phyloP scores from a whole-genome alignment of 2,888 invertebrate genomes.

The Noctua comes region DNA sequence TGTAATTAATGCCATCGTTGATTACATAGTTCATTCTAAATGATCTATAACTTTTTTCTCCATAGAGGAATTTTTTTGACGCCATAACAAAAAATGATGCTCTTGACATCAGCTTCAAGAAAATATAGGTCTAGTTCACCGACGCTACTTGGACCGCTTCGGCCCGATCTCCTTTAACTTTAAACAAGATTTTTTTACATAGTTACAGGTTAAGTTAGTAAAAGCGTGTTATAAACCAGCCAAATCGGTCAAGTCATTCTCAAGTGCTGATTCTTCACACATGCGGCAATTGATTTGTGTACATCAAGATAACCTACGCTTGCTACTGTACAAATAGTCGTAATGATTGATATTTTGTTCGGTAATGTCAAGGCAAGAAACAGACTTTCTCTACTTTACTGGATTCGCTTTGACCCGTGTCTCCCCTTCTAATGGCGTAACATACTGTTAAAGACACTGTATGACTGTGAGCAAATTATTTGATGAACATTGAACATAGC shows the following conservation, averaged over 20 bases:
- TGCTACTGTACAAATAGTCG: background rate
- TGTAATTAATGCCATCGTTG: too few relatives aligned
- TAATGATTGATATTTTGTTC: conserved; percentile 16
- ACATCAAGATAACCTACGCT: background rate
- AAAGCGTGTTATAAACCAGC: background rate
- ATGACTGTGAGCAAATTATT: background rate
- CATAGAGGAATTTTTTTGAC: too few relatives aligned
- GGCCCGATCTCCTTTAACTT: too few relatives aligned
- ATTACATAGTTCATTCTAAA: too few relatives aligned
- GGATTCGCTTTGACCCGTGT: background rate
- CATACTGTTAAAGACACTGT: background rate
- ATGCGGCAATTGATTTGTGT: background rate
- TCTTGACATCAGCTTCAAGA: too few relatives aligned
- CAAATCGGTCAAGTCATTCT: background rate
- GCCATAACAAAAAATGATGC: too few relatives aligned
- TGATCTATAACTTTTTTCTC: too few relatives aligned
- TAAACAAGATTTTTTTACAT: too few relatives aligned
- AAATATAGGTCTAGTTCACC: too few relatives aligned
- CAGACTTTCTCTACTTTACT: conserved; percentile 20
- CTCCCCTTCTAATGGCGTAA: conserved; percentile 48
- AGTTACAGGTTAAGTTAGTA: too few relatives aligned
- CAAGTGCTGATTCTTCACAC: background rate
- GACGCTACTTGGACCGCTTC: too few relatives aligned
- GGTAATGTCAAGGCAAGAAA: conserved; percentile 29
- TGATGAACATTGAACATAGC: background rate